These are phyloP conservation scores for Octomys mimax DNA, from an alignment of 2,797 vertebrate genomes.

Conservation along the genomic window DNA sequence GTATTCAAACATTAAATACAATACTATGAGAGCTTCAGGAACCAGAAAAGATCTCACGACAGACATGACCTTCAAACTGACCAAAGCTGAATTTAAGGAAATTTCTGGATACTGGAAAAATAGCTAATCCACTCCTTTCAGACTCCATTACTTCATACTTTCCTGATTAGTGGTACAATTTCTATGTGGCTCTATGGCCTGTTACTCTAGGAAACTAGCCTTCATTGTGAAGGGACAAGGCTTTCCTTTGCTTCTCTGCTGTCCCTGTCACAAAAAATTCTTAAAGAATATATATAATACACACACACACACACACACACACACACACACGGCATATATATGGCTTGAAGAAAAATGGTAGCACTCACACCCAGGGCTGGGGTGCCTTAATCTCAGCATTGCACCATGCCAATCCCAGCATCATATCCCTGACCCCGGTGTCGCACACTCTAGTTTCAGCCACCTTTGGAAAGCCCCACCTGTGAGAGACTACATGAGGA, in stretches of 20 bases:
- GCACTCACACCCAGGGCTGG: not conserved
- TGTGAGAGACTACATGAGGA: not conserved
- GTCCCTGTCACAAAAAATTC: not conserved
- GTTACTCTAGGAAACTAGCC: not conserved
- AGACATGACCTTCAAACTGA: not conserved
- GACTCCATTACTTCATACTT: not conserved
- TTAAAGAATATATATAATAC: not conserved
- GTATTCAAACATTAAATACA: not conserved
- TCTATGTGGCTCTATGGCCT: not conserved
- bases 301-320: not conserved
- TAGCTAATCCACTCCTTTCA: not conserved
- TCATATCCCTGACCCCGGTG: not conserved
- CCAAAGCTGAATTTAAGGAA: not conserved
- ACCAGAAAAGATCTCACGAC: not conserved
- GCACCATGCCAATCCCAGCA: not conserved
- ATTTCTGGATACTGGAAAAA: not conserved
- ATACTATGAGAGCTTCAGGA: not conserved
- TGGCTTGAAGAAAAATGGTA: not conserved
- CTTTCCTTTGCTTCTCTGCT: not conserved
- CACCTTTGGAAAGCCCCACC: not conserved
- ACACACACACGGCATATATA: not conserved
- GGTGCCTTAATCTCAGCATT: not conserved
- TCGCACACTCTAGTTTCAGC: not conserved
- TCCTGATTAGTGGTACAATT: not conserved
- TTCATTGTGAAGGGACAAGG: not conserved